phyloP scores from a whole-genome alignment of 2,113 vertebrate species.

The Peromyscus leucopus region DNA sequence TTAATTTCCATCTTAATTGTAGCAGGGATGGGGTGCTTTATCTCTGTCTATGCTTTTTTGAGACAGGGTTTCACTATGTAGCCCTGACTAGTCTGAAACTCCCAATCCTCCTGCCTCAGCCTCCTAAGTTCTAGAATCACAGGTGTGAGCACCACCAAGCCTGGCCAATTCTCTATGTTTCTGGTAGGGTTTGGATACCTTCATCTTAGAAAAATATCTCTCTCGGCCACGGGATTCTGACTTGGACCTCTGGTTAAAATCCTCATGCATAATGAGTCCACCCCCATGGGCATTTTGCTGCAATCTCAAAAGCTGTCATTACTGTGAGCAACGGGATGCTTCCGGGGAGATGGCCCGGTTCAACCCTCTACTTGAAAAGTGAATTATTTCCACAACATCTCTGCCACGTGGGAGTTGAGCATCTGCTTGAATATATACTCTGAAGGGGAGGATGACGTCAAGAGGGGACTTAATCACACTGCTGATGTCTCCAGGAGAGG shows the following conservation, averaged over 20 bases:
- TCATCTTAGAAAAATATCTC: neutral
- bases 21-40: neutral
- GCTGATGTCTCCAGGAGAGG: neutral
- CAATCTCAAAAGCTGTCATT: neutral
- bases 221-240: neutral
- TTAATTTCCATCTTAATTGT: neutral
- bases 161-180: neutral
- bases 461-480: neutral
- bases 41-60: neutral
- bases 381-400: constrained; percentile 22
- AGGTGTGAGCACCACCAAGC: too few species aligned
- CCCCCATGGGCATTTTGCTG: neutral
- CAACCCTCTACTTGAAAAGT: neutral
- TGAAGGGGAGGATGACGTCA: neutral
- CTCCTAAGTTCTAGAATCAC: neutral
- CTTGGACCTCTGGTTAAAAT: neutral
- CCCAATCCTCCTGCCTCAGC: neutral
- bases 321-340: neutral
- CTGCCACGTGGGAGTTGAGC: neutral
- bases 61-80: neutral
- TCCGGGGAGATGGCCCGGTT: neutral
- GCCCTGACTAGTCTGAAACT: neutral
- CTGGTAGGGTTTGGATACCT: neutral
- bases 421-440: neutral
- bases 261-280: fast-evolving